Evolutionary conservation across 2,888 invertebrate genomes (phyloP).

Genomic region (Synanthedon formicaeformis): DNA sequence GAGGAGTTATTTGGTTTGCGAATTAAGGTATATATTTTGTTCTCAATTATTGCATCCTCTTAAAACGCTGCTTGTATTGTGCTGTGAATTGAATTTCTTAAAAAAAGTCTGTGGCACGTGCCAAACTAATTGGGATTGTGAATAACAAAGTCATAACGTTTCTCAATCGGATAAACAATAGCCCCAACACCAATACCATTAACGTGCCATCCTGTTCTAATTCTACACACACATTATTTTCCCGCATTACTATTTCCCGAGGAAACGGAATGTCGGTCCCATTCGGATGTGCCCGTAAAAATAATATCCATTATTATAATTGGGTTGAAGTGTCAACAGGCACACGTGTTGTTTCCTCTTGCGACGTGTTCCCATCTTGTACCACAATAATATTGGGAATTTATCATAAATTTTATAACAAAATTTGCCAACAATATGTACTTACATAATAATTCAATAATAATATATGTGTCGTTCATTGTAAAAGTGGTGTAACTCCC

Average conservation of each 20-base stretch:
- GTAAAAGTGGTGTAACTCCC: too few relatives aligned
- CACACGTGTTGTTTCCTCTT: conserved; percentile 28
- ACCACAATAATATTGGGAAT: too few relatives aligned
- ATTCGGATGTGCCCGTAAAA: conserved; percentile 42
- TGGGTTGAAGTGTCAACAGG: conserved; percentile 21
- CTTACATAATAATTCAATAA: too few relatives aligned
- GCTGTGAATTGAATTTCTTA: too few relatives aligned
- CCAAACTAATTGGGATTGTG: neutral
- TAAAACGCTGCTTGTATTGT: too few relatives aligned
- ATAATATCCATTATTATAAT: conserved; percentile 61
- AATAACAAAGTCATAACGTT: neutral
- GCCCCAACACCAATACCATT: neutral
- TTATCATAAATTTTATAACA: too few relatives aligned
- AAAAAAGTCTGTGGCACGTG: too few relatives aligned
- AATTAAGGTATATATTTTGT: too few relatives aligned
- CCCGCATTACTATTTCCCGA: conserved; percentile 15
- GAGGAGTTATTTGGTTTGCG: too few relatives aligned
- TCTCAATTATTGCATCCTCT: too few relatives aligned
- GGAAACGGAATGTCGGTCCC: conserved; percentile 22
- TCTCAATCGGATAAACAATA: neutral
- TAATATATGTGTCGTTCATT: too few relatives aligned
- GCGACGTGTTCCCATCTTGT: conserved; percentile 2
- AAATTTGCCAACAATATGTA: too few relatives aligned
- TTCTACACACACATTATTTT: neutral
- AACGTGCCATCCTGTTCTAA: conserved; percentile 3